Percentiles rank a stretch among this genome's conserved stretches.
Conservation (phyloP, 2,113 vertebrate genomes). For the Meleagris gallopavo region DNA sequence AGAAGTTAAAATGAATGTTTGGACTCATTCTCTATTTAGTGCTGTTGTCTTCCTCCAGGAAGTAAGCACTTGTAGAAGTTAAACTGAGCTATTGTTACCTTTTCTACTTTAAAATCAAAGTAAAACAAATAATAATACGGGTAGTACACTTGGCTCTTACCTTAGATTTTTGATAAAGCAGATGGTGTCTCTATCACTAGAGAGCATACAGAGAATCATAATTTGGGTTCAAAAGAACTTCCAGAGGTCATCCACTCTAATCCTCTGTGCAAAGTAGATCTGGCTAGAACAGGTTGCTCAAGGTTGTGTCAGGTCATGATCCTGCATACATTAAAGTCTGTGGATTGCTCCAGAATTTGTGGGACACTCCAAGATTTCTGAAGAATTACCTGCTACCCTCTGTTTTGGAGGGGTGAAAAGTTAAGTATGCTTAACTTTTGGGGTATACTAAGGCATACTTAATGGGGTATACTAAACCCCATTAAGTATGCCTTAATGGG, state of each 20-base stretch:
- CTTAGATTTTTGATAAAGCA: constrained; percentile 3
- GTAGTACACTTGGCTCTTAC: not conserved
- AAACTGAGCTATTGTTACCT: not conserved
- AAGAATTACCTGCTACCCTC: not conserved
- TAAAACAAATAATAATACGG: not conserved
- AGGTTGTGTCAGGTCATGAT: not conserved
- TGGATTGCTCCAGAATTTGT: not conserved
- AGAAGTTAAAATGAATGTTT: not conserved
- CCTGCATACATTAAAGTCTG: not conserved
- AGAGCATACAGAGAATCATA: not conserved
- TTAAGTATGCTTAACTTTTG: too few species aligned
- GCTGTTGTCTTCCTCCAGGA: not conserved
- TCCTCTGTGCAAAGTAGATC: not conserved
- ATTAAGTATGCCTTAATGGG: not conserved
- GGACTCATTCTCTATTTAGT: not conserved
- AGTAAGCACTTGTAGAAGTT: not conserved
- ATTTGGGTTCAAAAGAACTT: not conserved
- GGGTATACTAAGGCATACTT: too few species aligned
- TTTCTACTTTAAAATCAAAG: not conserved
- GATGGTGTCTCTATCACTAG: constrained; percentile 33
- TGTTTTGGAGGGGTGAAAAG: not conserved
- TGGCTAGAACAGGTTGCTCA: not conserved
- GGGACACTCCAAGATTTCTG: not conserved
- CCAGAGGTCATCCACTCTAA: not conserved
- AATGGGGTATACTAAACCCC: too few species aligned